phyloP scores from a whole-genome alignment of 2,888 invertebrate genomes.

The Eristalis arbustorum region DNA sequence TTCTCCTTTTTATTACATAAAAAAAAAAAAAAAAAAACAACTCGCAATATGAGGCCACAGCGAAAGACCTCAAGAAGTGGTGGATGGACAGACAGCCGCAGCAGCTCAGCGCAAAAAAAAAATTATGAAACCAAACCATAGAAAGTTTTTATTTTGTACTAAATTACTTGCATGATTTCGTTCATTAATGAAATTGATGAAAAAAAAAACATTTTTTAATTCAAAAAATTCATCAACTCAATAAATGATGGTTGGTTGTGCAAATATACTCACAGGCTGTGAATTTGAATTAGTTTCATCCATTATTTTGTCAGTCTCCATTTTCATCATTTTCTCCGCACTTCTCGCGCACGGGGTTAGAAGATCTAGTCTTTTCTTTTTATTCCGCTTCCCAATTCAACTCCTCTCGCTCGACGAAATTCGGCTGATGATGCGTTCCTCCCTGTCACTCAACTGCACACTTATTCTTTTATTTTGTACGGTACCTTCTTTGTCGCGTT shows the following conservation, averaged over 20 bases:
- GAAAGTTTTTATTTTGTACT: conserved; percentile 8
- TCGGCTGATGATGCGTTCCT: neutral
- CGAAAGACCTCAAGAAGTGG: neutral
- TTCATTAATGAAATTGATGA: no score
- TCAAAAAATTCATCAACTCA: conserved; percentile 12
- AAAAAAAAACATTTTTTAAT: neutral
- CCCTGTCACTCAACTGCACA: conserved; percentile 3
- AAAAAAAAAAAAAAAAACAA: neutral
- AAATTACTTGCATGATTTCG: neutral
- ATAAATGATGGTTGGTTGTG: conserved; percentile 22
- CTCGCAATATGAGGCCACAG: neutral
- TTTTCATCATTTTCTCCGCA: conserved; percentile 85
- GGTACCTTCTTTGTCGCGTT: conserved; percentile 30
- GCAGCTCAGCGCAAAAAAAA: neutral
- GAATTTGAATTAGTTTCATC: conserved; percentile 88
- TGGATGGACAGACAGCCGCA: neutral
- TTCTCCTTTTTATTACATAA: conserved; percentile 29
- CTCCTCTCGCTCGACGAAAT: neutral
- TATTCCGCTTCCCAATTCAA: conserved; percentile 26
- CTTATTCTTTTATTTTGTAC: neutral
- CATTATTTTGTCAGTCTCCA: conserved; percentile 95
- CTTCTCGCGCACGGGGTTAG: conserved; percentile 33
- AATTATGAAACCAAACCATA: conserved; percentile 34
- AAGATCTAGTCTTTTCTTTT: conserved; percentile 51
- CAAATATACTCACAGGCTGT: conserved; percentile 81